Conservation (phyloP, 2,113 vertebrate species). For the Callithrix jacchus region DNA sequence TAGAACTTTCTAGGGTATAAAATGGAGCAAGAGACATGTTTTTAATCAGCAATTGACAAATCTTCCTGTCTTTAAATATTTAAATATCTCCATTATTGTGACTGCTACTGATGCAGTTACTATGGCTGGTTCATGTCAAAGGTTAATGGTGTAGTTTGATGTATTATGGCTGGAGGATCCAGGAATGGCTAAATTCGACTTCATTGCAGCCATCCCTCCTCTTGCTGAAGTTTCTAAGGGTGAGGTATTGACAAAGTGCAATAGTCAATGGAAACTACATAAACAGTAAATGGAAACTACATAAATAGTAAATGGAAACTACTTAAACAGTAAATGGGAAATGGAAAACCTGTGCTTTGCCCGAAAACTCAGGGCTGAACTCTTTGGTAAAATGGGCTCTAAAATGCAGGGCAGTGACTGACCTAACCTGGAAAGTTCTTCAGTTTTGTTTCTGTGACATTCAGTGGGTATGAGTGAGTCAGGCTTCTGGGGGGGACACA, state of each 20-base stretch:
- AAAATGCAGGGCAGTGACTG: background rate
- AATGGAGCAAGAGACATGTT: background rate
- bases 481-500: background rate
- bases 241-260: background rate
- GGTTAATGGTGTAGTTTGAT: background rate
- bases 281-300: background rate
- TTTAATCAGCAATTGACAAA: background rate
- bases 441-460: background rate
- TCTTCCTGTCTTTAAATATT: constrained; percentile 32
- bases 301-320: background rate
- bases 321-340: constrained; percentile 13
- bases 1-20: constrained; percentile 23
- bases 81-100: background rate
- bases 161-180: background rate
- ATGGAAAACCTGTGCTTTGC: background rate
- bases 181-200: background rate
- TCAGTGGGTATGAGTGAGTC: background rate
- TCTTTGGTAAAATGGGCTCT: background rate
- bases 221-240: background rate
- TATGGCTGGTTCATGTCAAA: background rate
- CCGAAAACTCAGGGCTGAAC: background rate
- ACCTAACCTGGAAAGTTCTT: background rate
- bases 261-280: background rate
- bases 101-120: background rate
- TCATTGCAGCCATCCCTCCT: background rate